These are phyloP conservation scores for Metridium senile DNA, from an alignment of 92 coral and sea anemone genomes.

Conservation along the genomic window DNA sequence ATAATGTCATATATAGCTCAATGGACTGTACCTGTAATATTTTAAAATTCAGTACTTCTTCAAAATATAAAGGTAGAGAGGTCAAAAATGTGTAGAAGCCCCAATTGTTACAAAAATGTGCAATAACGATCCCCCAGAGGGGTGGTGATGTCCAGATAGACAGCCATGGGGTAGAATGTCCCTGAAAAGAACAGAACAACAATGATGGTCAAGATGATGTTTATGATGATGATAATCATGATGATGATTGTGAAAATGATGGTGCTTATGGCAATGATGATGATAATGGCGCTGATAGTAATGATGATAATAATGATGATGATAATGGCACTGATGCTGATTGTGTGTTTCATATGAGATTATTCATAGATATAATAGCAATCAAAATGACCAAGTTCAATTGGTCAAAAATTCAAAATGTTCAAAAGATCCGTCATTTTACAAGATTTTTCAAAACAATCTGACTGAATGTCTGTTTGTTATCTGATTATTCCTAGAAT, in stretches of 20 bases:
- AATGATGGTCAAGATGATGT: background rate
- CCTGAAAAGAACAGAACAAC: conserved; percentile 41
- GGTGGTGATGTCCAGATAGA: conserved; percentile 76
- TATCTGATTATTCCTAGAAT: too few relatives aligned
- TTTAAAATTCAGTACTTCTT: conserved; percentile 86
- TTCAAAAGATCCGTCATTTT: too few relatives aligned
- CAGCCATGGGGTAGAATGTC: conserved; percentile 75
- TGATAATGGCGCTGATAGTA: background rate
- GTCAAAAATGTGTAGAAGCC: conserved; percentile 96
- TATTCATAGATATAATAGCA: background rate
- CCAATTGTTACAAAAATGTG: conserved; percentile 93
- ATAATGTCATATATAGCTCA: background rate
- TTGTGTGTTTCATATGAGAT: background rate
- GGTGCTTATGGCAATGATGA: background rate
- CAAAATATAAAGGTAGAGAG: conserved; percentile 85
- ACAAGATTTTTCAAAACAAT: too few relatives aligned
- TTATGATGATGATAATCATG: background rate
- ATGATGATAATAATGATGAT: background rate
- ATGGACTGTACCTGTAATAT: conserved; percentile 63
- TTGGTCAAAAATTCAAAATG: too few relatives aligned
- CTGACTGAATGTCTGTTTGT: too few relatives aligned
- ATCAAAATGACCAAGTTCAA: too few relatives aligned
- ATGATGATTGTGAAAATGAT: background rate
- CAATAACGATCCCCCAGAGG: conserved; percentile 87
- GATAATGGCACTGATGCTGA: background rate